Percentiles rank a stretch among this genome's conserved stretches.
Conservation (phyloP, 2,888 invertebrate genomes). For the Orgyia antiqua region DNA sequence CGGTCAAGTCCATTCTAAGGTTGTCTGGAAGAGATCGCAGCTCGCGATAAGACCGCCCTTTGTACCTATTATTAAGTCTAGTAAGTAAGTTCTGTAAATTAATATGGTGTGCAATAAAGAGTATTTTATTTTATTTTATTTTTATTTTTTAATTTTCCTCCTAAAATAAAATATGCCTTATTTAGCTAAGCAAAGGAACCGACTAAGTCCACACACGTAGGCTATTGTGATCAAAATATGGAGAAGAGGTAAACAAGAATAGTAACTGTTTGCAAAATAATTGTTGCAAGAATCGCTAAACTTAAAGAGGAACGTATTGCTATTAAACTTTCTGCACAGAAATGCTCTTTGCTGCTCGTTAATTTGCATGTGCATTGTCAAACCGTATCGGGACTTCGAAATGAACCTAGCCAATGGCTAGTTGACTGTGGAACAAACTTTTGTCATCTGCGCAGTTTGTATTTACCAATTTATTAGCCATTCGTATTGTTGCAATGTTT, state of each 20-base stretch:
- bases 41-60: too few relatives aligned
- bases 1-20: too few relatives aligned
- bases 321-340: constrained; percentile 66
- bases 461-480: constrained; percentile 40
- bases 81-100: too few relatives aligned
- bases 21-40: too few relatives aligned
- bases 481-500: constrained; percentile 24
- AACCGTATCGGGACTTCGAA: constrained; percentile 65
- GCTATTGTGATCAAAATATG: constrained; percentile 36
- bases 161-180: constrained; percentile 19
- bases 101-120: too few relatives aligned
- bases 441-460: constrained; percentile 51
- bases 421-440: constrained; percentile 57
- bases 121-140: too few relatives aligned
- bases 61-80: too few relatives aligned
- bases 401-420: constrained; percentile 53
- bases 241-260: constrained; percentile 35
- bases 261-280: constrained; percentile 39
- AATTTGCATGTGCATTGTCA: constrained; percentile 76
- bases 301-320: constrained; percentile 43
- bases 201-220: constrained; percentile 20
- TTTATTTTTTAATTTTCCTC: too few relatives aligned
- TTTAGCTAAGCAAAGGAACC: constrained; percentile 27
- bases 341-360: constrained; percentile 57
- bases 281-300: constrained; percentile 56